Base-by-base conservation (phyloP, 2,797 vertebrate genomes). In the Fringilla coelebs region DNA sequence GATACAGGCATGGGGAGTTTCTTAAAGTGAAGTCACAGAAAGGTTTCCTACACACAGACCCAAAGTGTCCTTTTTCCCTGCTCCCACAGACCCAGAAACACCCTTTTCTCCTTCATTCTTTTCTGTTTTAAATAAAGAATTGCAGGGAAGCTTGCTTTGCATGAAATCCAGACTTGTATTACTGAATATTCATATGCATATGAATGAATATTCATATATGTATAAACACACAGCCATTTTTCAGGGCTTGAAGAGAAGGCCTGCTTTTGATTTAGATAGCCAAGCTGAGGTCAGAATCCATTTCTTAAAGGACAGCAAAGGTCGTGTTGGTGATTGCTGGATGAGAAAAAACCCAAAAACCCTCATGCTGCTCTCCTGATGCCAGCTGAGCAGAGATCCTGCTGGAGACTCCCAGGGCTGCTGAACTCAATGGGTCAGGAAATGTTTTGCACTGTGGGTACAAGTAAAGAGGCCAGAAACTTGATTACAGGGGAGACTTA, bases 401-500 rank as follows among this genome's bases (percentile, higher is more conserved):
- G 72, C 40, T 3, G 4, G 68, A 94, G 82, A 43, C 51, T 92
- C 88, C 85, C 85, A 58, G 81, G 71, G 52, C 86, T 65, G 63
- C 67, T 46, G 52, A 85, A 17, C 1, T 4, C 85, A 17, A 6
- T 13, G 71, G 89, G 43, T 92, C 89, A 78, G 85, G 93, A 93
- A 92, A 93, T 34, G 76, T 80, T 88, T 78, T 78, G 85, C 76
- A 32, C 43, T 62, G 92, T 78, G 91, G 72, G 45, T 80, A 66
- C 58, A 43, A 96, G 87, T 2, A 11, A 89, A 84, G 73, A 93
- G 91, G 87, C 85, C 85, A 94, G 89, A 43, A 90, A 54, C 93
- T 91, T 94, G 95, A 96, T 95, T 95, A 93, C 81, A 91, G 90
- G 89, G 90, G 87, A 91, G 87, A 55, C 87, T 90, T 75, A 83